Evolutionary conservation across 2,113 vertebrate genomes (phyloP).

Genomic region (Diglossa brunneiventris): DNA sequence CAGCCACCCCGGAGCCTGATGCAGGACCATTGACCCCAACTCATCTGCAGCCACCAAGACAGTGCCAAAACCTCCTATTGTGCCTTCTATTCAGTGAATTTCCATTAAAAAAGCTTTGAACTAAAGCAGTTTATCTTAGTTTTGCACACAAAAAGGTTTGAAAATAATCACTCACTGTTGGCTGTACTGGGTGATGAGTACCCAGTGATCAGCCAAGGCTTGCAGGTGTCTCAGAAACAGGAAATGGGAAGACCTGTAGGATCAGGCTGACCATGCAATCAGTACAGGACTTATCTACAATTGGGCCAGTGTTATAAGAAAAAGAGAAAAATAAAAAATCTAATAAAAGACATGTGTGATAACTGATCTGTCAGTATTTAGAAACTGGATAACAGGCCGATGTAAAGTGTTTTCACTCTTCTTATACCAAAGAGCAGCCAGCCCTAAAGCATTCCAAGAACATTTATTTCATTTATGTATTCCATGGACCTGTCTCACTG

Average conservation of each 20-base stretch:
- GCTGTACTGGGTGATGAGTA: not conserved
- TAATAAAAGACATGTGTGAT: not conserved
- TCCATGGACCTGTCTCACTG: not conserved
- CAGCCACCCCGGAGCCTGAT: fast-evolving
- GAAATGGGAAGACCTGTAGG: not conserved
- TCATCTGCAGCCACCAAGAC: fast-evolving
- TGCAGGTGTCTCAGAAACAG: not conserved
- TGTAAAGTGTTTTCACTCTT: not conserved
- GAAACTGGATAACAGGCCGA: not conserved
- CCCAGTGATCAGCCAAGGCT: not conserved
- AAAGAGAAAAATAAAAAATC: not conserved
- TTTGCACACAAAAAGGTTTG: not conserved
- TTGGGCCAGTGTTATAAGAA: not conserved
- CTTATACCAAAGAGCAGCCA: not conserved
- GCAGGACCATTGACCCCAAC: fast-evolving
- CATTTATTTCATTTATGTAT: not conserved
- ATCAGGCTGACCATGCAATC: not conserved
- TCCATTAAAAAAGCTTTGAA: not conserved
- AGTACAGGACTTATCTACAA: not conserved
- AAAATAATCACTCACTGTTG: fast-evolving
- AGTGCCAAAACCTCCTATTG: not conserved
- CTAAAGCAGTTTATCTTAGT: not conserved
- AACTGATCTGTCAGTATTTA: not conserved
- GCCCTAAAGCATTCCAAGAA: not conserved
- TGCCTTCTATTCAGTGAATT: not conserved